Evolutionary conservation across 2,113 vertebrate species (phyloP).

Genomic region (Butorides virescens): DNA sequence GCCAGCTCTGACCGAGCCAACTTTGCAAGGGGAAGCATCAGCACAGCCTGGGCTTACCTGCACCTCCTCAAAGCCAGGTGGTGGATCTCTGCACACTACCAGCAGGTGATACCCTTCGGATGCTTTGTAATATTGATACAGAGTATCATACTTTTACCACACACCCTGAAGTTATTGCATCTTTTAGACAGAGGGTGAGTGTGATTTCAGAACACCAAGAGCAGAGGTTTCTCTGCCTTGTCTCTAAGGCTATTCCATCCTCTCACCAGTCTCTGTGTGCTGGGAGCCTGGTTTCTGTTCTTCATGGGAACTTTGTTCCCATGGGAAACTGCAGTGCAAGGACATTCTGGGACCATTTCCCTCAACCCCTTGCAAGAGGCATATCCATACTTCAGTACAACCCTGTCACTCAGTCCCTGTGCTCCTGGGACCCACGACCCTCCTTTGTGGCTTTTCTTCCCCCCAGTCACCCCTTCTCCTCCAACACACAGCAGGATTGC

Average conservation of each 20-base stretch:
- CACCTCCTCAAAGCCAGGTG: background rate
- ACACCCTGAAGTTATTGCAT: background rate
- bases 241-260: background rate
- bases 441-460: background rate
- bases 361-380: background rate
- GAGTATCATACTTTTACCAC: background rate
- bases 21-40: background rate
- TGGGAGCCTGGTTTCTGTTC: background rate
- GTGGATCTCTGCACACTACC: background rate
- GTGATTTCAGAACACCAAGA: background rate
- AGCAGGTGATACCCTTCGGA: accelerated
- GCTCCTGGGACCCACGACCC: accelerated
- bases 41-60: background rate
- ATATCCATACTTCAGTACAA: background rate
- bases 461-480: background rate
- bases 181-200: background rate
- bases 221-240: background rate
- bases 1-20: accelerated
- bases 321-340: background rate
- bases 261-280: background rate
- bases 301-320: background rate
- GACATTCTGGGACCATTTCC: background rate
- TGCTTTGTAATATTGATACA: background rate
- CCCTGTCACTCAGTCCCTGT: background rate
- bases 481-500: background rate